A percentile compares a stretch with the other conserved stretches of the same genome.
Conservation (phyloP, 2,797 vertebrate species). For the Alcedo atthis region DNA sequence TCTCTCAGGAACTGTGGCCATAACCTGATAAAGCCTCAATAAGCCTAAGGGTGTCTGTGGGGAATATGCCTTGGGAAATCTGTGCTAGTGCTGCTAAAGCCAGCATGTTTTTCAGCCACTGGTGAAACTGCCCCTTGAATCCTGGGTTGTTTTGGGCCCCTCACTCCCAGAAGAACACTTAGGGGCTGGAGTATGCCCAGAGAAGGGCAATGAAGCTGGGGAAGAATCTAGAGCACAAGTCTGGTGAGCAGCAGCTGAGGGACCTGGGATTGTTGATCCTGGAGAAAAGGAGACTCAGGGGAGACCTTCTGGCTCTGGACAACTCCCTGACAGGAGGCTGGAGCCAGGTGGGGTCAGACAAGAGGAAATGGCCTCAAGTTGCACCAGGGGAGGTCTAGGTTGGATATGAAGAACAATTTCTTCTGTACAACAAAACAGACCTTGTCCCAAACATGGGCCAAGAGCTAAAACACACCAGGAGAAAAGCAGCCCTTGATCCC, state of each 20-base stretch:
- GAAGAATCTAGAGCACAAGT: background rate
- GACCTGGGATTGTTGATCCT: background rate
- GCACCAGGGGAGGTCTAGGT: background rate
- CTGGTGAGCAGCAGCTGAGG: background rate
- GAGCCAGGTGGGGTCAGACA: background rate
- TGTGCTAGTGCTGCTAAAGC: background rate
- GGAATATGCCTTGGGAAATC: background rate
- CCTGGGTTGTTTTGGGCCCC: background rate
- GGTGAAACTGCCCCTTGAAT: background rate
- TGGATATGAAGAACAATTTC: background rate
- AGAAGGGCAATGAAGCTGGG: background rate
- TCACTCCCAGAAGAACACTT: background rate
- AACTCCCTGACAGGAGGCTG: background rate
- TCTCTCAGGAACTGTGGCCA: background rate
- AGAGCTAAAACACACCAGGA: background rate
- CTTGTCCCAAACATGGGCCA: too few relatives aligned
- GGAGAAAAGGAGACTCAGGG: background rate
- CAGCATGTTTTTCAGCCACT: background rate
- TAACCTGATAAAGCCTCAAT: background rate
- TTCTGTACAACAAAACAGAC: background rate
- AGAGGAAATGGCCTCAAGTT: too few relatives aligned
- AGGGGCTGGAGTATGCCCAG: background rate
- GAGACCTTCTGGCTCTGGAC: too few relatives aligned
- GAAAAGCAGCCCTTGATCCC: background rate
- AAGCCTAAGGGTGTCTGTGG: background rate